Percentiles rank a stretch among this genome's conserved stretches.
Evolutionary conservation across 1,140 invertebrate species (phyloP).

Genomic region (Chironomus tepperi): DNA sequence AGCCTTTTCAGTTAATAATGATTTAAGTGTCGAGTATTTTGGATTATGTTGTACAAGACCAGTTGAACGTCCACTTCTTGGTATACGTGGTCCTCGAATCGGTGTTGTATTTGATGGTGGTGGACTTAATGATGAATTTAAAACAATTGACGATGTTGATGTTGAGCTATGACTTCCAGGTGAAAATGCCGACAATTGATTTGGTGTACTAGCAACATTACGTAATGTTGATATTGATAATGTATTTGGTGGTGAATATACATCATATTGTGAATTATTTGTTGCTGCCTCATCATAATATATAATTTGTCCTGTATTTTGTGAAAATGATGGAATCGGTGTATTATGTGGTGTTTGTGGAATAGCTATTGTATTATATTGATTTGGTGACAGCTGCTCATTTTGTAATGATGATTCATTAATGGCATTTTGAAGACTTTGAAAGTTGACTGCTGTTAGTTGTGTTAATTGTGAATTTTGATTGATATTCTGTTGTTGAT

Average conservation of each 20-base stretch:
- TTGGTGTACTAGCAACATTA: slow-evolving; percentile 27
- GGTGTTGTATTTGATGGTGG: neutral
- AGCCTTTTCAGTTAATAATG: slow-evolving; percentile 36
- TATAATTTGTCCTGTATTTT: neutral
- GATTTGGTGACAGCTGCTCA: slow-evolving; percentile 40
- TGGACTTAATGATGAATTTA: slow-evolving; percentile 17
- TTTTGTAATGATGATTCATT: slow-evolving; percentile 33
- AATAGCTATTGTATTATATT: slow-evolving; percentile 32
- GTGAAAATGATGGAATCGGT: slow-evolving; percentile 27
- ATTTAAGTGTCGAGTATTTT: slow-evolving; percentile 35
- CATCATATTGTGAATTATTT: slow-evolving; percentile 38
- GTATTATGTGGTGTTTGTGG: slow-evolving; percentile 31
- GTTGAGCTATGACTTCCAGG: slow-evolving; percentile 42
- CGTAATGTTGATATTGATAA: slow-evolving; percentile 39
- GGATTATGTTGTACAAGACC: slow-evolving; percentile 31
- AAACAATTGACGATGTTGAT: slow-evolving; percentile 29
- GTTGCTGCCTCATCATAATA: slow-evolving; percentile 29
- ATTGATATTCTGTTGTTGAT: slow-evolving; percentile 41
- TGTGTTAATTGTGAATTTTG: slow-evolving; percentile 30
- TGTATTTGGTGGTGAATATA: slow-evolving; percentile 29
- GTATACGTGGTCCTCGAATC: neutral
- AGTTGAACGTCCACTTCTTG: slow-evolving; percentile 27
- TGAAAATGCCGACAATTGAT: slow-evolving; percentile 36
- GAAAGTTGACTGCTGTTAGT: slow-evolving; percentile 25
- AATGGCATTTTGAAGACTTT: slow-evolving; percentile 34